Conservation (phyloP, 2,888 invertebrate genomes). For the Nineta flava region DNA sequence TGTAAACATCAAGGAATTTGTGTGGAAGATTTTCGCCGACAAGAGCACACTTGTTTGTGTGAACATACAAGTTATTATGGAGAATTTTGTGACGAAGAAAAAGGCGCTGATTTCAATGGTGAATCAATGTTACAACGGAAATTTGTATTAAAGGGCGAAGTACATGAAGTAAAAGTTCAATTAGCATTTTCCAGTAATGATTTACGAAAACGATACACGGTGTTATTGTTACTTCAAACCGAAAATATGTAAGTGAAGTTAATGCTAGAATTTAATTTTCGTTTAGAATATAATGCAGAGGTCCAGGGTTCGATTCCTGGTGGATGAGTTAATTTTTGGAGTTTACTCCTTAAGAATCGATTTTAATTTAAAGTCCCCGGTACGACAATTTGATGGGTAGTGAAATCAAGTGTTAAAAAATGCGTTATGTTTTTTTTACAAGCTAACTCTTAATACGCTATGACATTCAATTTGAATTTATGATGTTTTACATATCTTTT, state of each 20-base stretch:
- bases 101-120: slow-evolving; percentile 79
- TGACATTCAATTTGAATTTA: too few relatives aligned
- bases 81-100: slow-evolving; percentile 75
- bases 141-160: slow-evolving; percentile 53
- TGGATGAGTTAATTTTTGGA: too few relatives aligned
- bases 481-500: too few relatives aligned
- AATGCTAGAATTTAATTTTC: too few relatives aligned
- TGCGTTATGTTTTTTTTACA: too few relatives aligned
- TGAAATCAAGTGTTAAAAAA: too few relatives aligned
- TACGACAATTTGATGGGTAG: too few relatives aligned
- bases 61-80: slow-evolving; percentile 82
- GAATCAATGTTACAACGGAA: slow-evolving; percentile 68
- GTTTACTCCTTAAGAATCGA: too few relatives aligned
- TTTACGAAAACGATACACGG: slow-evolving; percentile 59
- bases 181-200: slow-evolving; percentile 76
- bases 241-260: slow-evolving; percentile 56
- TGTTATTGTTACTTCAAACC: slow-evolving; percentile 63
- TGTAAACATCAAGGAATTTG: slow-evolving; percentile 80
- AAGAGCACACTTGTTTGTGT: slow-evolving; percentile 75
- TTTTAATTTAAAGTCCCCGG: too few relatives aligned
- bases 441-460: too few relatives aligned
- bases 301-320: too few relatives aligned
- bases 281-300: background rate
- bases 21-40: slow-evolving; percentile 74
- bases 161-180: slow-evolving; percentile 65